Evolutionary conservation across 2,797 vertebrate species (phyloP).

Genomic region (Podarcis lilfordi): DNA sequence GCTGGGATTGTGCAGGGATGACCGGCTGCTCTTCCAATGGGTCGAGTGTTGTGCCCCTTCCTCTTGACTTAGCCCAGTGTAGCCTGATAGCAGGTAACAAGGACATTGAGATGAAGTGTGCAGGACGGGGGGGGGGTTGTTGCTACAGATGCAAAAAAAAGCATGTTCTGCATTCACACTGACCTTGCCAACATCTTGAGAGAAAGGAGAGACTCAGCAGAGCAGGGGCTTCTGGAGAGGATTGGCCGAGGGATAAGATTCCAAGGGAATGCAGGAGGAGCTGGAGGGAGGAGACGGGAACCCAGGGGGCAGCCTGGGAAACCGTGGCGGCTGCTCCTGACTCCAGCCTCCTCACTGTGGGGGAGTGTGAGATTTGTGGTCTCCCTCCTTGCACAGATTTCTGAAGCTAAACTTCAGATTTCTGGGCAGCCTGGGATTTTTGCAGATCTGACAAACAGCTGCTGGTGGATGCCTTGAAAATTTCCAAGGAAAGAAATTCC

Average conservation of each 20-base stretch:
- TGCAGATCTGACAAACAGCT: slow-evolving; percentile 2
- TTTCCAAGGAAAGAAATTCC: neutral
- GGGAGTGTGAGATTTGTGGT: neutral
- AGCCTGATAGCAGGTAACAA: neutral
- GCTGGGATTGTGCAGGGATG: neutral
- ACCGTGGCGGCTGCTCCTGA: neutral
- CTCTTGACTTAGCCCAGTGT: neutral
- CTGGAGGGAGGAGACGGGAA: neutral
- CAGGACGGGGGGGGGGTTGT: neutral
- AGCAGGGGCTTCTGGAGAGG: neutral
- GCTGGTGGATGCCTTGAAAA: neutral
- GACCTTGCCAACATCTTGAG: neutral
- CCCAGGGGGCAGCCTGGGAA: neutral
- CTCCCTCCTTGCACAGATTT: neutral
- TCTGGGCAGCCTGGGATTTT: slow-evolving; percentile 2
- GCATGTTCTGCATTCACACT: neutral
- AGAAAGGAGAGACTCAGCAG: no score
- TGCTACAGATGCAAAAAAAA: neutral
- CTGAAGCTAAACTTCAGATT: neutral
- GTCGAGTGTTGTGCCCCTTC: neutral
- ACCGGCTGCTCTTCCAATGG: neutral
- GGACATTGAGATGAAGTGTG: neutral
- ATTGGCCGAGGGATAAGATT: neutral
- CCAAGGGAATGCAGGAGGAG: neutral
- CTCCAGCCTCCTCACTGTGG: neutral